Evolutionary conservation across 2,888 invertebrate species (phyloP).

Genomic region (Acronicta leporina): DNA sequence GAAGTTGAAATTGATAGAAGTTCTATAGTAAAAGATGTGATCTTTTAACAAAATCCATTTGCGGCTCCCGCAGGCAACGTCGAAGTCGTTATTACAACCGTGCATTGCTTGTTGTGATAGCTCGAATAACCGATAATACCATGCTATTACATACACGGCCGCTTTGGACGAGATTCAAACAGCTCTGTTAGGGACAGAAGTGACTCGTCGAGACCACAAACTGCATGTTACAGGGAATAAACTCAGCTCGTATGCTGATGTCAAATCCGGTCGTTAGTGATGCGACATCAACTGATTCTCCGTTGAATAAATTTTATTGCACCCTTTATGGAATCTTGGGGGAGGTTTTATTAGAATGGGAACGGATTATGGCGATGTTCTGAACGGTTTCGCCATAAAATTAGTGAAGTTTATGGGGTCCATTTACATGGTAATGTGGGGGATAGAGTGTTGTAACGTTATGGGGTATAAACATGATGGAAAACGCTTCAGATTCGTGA

Average conservation of each 20-base stretch:
- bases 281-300: slow-evolving; percentile 35
- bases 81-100: slow-evolving; percentile 50
- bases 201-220: slow-evolving; percentile 65
- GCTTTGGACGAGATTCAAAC: slow-evolving; percentile 69
- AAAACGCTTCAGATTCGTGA: neutral
- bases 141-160: slow-evolving; percentile 55
- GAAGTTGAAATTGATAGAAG: too few relatives aligned
- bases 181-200: slow-evolving; percentile 58
- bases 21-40: neutral
- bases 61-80: slow-evolving; percentile 11
- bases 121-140: slow-evolving; percentile 58
- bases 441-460: slow-evolving; percentile 11
- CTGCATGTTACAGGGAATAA: slow-evolving; percentile 61
- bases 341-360: slow-evolving; percentile 42
- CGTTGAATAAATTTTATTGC: slow-evolving; percentile 48
- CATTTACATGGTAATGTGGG: slow-evolving; percentile 33
- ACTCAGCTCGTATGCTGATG: slow-evolving; percentile 56
- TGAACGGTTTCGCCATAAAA: slow-evolving; percentile 45
- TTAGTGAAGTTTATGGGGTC: slow-evolving; percentile 35
- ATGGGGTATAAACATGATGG: slow-evolving; percentile 1
- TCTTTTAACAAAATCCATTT: slow-evolving; percentile 19
- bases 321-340: slow-evolving; percentile 27
- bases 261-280: slow-evolving; percentile 51
- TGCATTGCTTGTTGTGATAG: slow-evolving; percentile 61
- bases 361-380: slow-evolving; percentile 37